phyloP scores from a whole-genome alignment of 1,140 invertebrate species.

The Anastrepha obliqua region DNA sequence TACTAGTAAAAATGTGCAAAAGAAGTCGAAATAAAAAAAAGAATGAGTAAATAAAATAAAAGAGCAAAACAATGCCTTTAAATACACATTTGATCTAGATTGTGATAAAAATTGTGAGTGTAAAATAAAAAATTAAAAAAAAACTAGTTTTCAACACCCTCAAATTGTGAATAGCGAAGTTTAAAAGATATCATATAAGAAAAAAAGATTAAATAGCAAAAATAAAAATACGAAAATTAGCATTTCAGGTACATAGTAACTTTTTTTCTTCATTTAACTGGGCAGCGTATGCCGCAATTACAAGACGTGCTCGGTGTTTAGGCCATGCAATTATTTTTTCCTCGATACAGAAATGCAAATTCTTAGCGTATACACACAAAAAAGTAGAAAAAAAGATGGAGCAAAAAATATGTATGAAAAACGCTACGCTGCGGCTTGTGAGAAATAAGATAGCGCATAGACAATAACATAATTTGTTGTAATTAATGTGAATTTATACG shows the following conservation, averaged over 20 bases:
- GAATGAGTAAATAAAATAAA: not conserved
- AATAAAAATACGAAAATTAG: not conserved
- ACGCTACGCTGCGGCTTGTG: not conserved
- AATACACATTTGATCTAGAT: not conserved
- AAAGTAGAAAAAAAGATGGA: not conserved
- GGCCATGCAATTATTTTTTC: not conserved
- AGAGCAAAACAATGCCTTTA: not conserved
- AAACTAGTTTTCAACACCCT: not conserved
- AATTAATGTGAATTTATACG: slow-evolving; percentile 34
- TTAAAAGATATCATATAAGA: not conserved
- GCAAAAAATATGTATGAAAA: not conserved
- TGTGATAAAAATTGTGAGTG: not conserved
- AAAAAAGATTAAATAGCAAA: not conserved
- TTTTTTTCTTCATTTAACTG: too few relatives aligned
- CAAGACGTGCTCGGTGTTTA: not conserved
- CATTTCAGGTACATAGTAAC: not conserved
- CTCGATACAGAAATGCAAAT: not conserved
- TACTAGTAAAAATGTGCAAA: not conserved
- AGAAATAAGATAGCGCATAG: slow-evolving; percentile 1
- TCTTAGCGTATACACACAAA: not conserved
- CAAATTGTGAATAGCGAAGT: not conserved
- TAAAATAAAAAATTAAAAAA: not conserved
- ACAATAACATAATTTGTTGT: slow-evolving; percentile 28
- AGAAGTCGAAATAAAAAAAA: not conserved
- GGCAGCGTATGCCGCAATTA: too few relatives aligned